Evolutionary conservation across 1,140 invertebrate species (phyloP).

Genomic region (Amyelois transitella): DNA sequence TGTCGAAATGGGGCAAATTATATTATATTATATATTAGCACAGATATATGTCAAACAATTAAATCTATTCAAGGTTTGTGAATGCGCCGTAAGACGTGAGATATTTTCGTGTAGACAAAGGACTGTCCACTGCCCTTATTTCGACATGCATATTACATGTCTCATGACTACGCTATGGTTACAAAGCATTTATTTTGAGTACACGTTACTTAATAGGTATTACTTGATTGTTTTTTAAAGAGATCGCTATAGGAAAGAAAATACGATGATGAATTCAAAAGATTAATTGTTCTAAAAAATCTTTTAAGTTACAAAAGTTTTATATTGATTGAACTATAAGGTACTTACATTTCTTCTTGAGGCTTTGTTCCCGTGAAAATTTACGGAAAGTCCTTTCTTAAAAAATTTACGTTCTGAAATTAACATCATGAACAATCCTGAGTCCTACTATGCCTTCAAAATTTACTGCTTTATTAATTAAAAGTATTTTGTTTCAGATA

Average conservation of each 20-base stretch:
- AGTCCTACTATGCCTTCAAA: too few relatives aligned
- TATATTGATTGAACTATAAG: too few relatives aligned
- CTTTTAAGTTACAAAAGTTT: too few relatives aligned
- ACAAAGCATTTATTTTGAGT: not conserved
- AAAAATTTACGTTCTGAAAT: too few relatives aligned
- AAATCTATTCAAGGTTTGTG: conserved; percentile 46
- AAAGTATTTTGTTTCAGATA: conserved; percentile 39
- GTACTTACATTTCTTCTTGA: too few relatives aligned
- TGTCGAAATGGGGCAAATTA: not conserved
- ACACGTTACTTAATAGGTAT: not conserved
- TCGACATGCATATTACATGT: conserved; percentile 14
- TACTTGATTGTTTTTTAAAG: too few relatives aligned
- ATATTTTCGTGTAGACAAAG: conserved; percentile 31
- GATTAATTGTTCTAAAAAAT: too few relatives aligned
- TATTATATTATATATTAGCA: conserved; percentile 5
- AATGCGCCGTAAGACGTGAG: conserved; percentile 34
- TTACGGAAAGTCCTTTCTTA: too few relatives aligned
- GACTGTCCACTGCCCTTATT: conserved; percentile 23
- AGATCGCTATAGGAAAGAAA: too few relatives aligned
- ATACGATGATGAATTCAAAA: too few relatives aligned
- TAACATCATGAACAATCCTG: too few relatives aligned
- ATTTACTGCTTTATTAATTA: not conserved
- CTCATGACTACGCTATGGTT: not conserved
- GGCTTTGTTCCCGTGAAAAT: too few relatives aligned
- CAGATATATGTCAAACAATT: conserved; percentile 11